phyloP scores from a whole-genome alignment of 2,113 vertebrate genomes.

The Pachypanchax playfairii region DNA sequence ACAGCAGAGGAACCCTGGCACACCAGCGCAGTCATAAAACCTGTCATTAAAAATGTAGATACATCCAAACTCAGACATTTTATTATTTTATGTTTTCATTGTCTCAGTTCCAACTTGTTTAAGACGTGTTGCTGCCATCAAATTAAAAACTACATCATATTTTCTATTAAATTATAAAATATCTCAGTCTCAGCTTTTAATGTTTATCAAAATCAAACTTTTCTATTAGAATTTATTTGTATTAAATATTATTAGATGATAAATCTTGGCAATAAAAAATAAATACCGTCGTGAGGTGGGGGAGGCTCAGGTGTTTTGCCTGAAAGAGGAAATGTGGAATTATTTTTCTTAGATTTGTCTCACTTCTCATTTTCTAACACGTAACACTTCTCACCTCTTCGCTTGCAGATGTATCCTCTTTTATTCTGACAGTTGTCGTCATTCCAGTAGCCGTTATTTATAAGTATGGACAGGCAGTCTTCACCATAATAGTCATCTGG shows the following conservation, averaged over 20 bases:
- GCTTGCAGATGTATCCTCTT: conserved; percentile 81
- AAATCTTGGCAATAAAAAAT: not conserved
- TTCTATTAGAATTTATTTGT: too few species aligned
- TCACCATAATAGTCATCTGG: conserved; percentile 76
- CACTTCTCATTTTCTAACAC: not conserved
- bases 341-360: not conserved
- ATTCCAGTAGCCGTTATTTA: conserved; percentile 79
- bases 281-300: conserved; percentile 80
- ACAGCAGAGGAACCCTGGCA: conserved; percentile 71
- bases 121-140: too few species aligned
- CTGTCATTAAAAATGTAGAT: conserved; percentile 56
- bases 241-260: too few species aligned
- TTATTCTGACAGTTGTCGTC: conserved; percentile 77
- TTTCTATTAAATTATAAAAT: too few species aligned
- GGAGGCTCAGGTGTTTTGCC: conserved; percentile 75
- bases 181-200: too few species aligned
- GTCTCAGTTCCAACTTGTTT: too few species aligned
- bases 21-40: conserved; percentile 69
- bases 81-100: too few species aligned
- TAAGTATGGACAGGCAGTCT: conserved; percentile 77
- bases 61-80: too few species aligned
- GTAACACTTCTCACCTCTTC: conserved; percentile 61
- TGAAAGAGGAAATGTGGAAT: conserved; percentile 40
- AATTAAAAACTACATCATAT: too few species aligned
- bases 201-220: too few species aligned